Base-by-base conservation (phyloP, 2,888 invertebrate genomes). In the Deilephila porcellus region DNA sequence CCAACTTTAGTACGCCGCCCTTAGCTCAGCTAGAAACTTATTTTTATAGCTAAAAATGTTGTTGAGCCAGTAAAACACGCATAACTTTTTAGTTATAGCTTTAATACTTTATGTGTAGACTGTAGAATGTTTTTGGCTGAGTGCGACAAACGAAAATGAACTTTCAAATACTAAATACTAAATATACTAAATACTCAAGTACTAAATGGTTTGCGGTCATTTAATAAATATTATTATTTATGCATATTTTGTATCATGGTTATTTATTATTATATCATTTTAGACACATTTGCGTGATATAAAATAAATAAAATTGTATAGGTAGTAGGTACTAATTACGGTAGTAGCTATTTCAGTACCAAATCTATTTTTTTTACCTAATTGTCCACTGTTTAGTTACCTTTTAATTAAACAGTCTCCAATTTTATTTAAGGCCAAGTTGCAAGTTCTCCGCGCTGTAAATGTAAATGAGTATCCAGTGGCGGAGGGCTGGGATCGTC, bases 1-100 rank as follows among this genome's bases (percentile, higher is more conserved):
- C 77, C 78, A 80, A 79, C 72, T 81, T 81, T 79, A 77, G 71
- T 75, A 73, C 74, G 73, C 62, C 73, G 62, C 73, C 77, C 75
- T 78, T 53, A 34, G 72, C 56, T 53, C 63, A 34, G 63, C 53
- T 25, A 52, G 53, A 72, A 72, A 72, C n/a, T 72, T 63, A 63
- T 63, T 62, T 63, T 67, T 67, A 67, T 67, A 25, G 67, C 67
- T 67, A 67, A 67, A 60, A 67, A 67, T 67, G 45, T 52, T 52
- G 67, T 52, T 67, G 52, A 67, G 63, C 37, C 63, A 63, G 67
- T 67, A 67, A 67, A 67, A 67, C 67, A 52, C 17, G 37, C 52
- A 25, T 67, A 67, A 52, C 67, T 67, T 67, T 67, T 67, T 67
- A 45, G 45, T 67, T 67, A 67, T 52, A 6, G 52, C 25, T 67